Evolutionary conservation across 2,113 vertebrate genomes (phyloP).

Genomic region (Hyperopisus bebe): DNA sequence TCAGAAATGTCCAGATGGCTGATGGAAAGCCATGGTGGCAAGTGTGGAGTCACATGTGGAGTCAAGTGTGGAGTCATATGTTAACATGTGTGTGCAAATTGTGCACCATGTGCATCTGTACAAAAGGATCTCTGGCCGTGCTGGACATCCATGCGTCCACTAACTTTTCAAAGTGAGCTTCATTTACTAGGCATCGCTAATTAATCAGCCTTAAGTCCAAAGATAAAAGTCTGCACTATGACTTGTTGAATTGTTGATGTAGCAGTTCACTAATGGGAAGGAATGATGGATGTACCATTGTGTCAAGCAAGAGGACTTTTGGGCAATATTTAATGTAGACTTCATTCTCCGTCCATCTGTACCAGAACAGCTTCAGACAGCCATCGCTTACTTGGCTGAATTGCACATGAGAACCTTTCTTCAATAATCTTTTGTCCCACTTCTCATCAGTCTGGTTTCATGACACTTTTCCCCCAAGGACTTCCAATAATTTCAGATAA

Average conservation of each 20-base stretch:
- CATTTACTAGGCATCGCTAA: not conserved
- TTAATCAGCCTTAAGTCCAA: not conserved
- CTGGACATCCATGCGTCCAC: not conserved
- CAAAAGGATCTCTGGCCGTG: not conserved
- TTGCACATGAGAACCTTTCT: not conserved
- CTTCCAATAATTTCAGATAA: not conserved
- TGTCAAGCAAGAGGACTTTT: not conserved
- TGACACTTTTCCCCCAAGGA: not conserved
- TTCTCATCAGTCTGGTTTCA: not conserved
- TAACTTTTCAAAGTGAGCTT: not conserved
- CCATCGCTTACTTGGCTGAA: not conserved
- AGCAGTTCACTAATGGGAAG: not conserved
- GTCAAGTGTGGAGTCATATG: not conserved
- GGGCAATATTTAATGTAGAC: not conserved
- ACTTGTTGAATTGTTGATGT: not conserved
- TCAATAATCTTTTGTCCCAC: not conserved
- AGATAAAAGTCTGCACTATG: not conserved
- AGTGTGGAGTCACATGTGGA: not conserved
- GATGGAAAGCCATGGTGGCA: too few relatives aligned
- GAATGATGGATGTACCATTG: slow-evolving; percentile 1
- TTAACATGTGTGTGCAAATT: not conserved
- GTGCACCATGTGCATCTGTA: not conserved
- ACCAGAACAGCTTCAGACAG: not conserved
- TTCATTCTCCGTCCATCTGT: not conserved
- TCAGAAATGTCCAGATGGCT: not conserved